phyloP scores from a whole-genome alignment of 2,888 invertebrate genomes.

The Antheraea yamamai region DNA sequence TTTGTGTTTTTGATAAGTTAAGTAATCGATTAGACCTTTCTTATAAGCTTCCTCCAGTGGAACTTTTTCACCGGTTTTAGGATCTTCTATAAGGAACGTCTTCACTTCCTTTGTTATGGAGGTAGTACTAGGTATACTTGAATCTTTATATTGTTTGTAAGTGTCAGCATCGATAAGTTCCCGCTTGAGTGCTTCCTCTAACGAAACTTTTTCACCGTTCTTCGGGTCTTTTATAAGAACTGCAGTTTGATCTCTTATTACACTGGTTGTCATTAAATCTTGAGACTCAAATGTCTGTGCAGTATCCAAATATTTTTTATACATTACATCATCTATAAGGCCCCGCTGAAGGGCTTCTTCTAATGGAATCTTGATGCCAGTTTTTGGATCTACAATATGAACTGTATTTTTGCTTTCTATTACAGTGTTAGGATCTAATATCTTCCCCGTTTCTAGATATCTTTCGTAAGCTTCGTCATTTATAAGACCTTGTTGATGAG shows the following conservation, averaged over 20 bases:
- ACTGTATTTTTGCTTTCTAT: neutral
- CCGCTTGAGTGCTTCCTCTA: slow-evolving; percentile 84
- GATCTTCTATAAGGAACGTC: neutral
- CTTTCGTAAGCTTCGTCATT: slow-evolving; percentile 41
- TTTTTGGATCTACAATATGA: slow-evolving; percentile 17
- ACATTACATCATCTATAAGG: slow-evolving; percentile 10
- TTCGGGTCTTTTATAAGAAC: slow-evolving; percentile 60
- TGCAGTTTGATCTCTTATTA: neutral
- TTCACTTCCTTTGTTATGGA: slow-evolving; percentile 1
- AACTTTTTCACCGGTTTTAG: slow-evolving; percentile 61
- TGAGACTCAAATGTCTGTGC: neutral
- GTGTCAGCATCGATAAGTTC: slow-evolving; percentile 29
- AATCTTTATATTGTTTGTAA: slow-evolving; percentile 15
- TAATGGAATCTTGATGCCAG: slow-evolving; percentile 2
- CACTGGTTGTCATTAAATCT: neutral
- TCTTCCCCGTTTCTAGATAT: slow-evolving; percentile 25
- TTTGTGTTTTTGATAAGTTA: slow-evolving; percentile 18
- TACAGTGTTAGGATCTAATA: neutral
- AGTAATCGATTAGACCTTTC: slow-evolving; percentile 16
- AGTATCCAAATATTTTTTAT: slow-evolving; percentile 12
- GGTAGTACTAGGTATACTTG: neutral
- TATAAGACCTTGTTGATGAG: slow-evolving; percentile 84
- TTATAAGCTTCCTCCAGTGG: slow-evolving; percentile 50
- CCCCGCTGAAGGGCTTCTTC: slow-evolving; percentile 83
- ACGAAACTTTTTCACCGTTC: slow-evolving; percentile 78